Evolutionary conservation across 2,888 invertebrate genomes (phyloP).

Genomic region (Andrena dorsata): DNA sequence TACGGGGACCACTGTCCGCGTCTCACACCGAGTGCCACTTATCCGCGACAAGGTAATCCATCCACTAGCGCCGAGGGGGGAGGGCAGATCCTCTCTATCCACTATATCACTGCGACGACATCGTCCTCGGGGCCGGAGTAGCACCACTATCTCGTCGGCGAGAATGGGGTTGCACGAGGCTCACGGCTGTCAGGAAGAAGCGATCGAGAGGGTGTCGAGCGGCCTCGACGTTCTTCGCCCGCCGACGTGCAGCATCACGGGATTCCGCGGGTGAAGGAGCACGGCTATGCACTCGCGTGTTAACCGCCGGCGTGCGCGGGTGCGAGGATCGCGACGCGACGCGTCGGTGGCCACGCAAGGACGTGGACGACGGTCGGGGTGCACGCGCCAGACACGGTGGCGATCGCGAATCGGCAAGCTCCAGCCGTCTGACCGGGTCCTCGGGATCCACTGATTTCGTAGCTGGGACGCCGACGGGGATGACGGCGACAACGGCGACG

Average conservation of each 20-base stretch:
- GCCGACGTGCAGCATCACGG: conserved; percentile 68
- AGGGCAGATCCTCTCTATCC: conserved; percentile 3
- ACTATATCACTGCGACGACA: conserved; percentile 52
- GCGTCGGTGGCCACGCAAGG: neutral
- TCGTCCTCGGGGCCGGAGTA: conserved; percentile 40
- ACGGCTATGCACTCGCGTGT: conserved; percentile 36
- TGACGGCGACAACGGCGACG: conserved; percentile 5
- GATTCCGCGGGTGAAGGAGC: conserved; percentile 44
- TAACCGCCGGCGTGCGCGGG: neutral
- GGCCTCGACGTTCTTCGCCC: conserved; percentile 62
- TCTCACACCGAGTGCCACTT: conserved; percentile 29
- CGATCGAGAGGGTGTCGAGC: conserved; percentile 62
- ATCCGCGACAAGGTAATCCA: conserved; percentile 38
- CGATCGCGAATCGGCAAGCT: neutral
- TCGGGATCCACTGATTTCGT: conserved; percentile 24
- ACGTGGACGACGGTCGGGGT: no score
- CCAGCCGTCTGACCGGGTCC: neutral
- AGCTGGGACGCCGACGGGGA: conserved; percentile 17
- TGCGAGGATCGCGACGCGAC: neutral
- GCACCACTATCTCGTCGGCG: conserved; percentile 48
- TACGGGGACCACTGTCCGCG: conserved; percentile 35
- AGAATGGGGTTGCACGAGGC: conserved; percentile 61
- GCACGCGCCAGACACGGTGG: neutral
- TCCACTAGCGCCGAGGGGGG: conserved; percentile 25
- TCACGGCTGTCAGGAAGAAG: conserved; percentile 71